Base-by-base conservation (phyloP, 2,888 invertebrate genomes). In the Gasteruption jaculator region DNA sequence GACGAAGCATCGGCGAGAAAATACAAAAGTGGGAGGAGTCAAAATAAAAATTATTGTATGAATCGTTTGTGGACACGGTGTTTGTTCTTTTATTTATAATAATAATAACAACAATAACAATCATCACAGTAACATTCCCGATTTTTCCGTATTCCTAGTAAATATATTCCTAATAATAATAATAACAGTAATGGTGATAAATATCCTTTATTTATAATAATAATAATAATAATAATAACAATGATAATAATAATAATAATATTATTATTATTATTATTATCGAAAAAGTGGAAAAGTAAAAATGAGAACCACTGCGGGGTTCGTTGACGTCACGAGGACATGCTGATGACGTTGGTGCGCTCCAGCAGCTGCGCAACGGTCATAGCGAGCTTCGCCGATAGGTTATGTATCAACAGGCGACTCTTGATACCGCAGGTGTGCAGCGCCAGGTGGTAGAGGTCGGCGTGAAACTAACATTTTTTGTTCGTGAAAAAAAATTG, bases 391-490 rank as follows among this genome's bases (percentile, higher is more conserved):
- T 76, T 74, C 51, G 75, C 77, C 15, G 80, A 78, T 49, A 80
- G 73, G 26, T 69, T 71, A 61, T 76, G 74, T 1, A 83, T 74
- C 1, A 74, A 64, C 10, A 78, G 67, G 10, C 79, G 74, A 4
- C 77, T 79, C 54, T 79, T 78, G 38, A 81, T 78, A 0, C 80
- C 79, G 0, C 79, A 77, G 43, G 81, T 82, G 0, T 77, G 74
- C 68, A 80, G 74, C 46, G 85, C 81, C 38, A 89, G 63, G 14
- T 85, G 80, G 65, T 82, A 83, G 2, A 88, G 71, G 62, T 89
- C 89, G 0, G 86, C 82, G 56, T 79, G 84, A 64, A 84, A 89
- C 81, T 83, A 71, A 5, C 16, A 16, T 19, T 38, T 36, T 3
- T 12, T 4, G 4, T 29, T 4, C 8, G 8, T 33, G 7, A 2